These are phyloP conservation scores for Drosophila putrida DNA, from an alignment of 2,888 invertebrate species.

Conservation along the genomic window DNA sequence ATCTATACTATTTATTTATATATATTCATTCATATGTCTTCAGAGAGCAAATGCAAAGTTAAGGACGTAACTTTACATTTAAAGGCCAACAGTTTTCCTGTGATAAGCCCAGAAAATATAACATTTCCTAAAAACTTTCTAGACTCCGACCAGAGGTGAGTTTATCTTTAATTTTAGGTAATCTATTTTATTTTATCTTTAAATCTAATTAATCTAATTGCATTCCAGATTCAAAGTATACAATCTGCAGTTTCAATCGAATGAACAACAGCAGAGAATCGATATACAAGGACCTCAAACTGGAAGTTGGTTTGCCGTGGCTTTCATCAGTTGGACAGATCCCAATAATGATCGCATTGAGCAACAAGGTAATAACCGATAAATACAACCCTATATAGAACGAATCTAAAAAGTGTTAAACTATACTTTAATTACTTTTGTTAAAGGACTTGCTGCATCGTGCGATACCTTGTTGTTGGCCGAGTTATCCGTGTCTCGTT, in stretches of 20 bases:
- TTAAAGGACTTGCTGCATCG: constrained; percentile 89
- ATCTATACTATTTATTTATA: neutral
- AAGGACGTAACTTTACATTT: constrained; percentile 90
- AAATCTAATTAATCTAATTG: neutral
- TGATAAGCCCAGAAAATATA: constrained; percentile 93
- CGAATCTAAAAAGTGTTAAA: too few relatives aligned
- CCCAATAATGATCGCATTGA: constrained; percentile 90
- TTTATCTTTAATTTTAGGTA: neutral
- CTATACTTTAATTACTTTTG: constrained; percentile 3
- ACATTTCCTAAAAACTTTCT: constrained; percentile 90
- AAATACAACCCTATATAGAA: neutral
- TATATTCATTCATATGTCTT: constrained; percentile 21
- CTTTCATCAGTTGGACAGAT: constrained; percentile 92
- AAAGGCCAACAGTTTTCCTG: constrained; percentile 93
- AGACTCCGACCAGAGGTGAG: constrained; percentile 85
- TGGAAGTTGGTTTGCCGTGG: constrained; percentile 93
- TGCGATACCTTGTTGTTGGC: constrained; percentile 89
- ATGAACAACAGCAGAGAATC: constrained; percentile 88
- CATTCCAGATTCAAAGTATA: constrained; percentile 84
- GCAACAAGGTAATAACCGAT: constrained; percentile 88
- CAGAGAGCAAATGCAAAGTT: constrained; percentile 88
- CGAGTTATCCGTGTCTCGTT: constrained; percentile 88
- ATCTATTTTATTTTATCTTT: neutral
- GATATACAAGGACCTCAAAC: constrained; percentile 89
- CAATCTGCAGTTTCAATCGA: constrained; percentile 88